These are phyloP conservation scores for Ascidia mentula DNA, from an alignment of 23 tunicate genomes.

Conservation along the genomic window DNA sequence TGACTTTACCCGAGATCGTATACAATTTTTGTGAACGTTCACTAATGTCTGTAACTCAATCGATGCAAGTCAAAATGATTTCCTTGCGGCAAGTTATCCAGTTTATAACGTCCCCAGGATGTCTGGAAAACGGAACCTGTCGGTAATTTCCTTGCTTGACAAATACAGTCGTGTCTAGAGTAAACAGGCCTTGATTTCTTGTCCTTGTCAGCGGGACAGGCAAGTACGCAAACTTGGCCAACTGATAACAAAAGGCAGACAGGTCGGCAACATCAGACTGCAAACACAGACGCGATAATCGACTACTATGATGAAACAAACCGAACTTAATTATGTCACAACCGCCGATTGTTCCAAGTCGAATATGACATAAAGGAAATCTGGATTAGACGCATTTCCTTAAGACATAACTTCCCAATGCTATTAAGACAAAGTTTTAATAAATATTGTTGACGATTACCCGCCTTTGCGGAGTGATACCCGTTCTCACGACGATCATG, in stretches of 20 bases:
- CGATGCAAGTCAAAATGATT: neutral
- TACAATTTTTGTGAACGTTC: too few species aligned
- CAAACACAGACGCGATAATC: slow-evolving; percentile 2
- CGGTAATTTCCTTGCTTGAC: neutral
- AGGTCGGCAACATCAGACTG: neutral
- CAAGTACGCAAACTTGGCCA: neutral
- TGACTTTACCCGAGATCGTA: too few species aligned
- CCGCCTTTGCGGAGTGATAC: too few species aligned
- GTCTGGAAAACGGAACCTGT: neutral
- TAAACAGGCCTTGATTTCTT: neutral
- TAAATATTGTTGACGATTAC: too few species aligned
- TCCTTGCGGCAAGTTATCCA: neutral
- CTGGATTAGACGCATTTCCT: too few species aligned
- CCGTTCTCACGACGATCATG: too few species aligned
- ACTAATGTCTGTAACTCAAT: too few species aligned
- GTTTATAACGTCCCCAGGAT: neutral
- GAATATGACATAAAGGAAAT: neutral
- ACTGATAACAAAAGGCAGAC: neutral
- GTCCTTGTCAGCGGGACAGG: neutral
- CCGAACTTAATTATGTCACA: neutral
- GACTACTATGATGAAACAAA: slow-evolving; percentile 3
- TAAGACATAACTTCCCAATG: too few species aligned
- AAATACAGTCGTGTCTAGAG: slow-evolving; percentile 4
- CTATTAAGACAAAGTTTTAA: too few species aligned
- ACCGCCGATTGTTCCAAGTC: neutral